A percentile compares a stretch with the other conserved stretches of the same genome.
Conservation (phyloP, 1,140 invertebrate genomes). For the Aplysia californica region DNA sequence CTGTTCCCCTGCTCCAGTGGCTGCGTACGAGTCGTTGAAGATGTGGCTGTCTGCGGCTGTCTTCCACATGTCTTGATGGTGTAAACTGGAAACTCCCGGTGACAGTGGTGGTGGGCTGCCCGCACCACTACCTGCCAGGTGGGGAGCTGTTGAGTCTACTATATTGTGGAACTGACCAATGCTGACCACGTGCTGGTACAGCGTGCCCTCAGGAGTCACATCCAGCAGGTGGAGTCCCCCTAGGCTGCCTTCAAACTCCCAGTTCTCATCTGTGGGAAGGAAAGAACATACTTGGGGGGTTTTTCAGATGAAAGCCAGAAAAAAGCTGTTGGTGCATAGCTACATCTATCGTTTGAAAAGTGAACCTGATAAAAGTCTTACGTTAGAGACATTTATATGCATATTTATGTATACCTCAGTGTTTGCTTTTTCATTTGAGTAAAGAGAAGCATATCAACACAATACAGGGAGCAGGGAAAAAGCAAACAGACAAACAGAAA, state of each 20-base stretch:
- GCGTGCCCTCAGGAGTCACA: conserved; percentile 83
- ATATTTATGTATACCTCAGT: no score
- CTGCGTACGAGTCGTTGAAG: conserved; percentile 26
- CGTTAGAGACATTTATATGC: no score
- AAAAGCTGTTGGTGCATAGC: no score
- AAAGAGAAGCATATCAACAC: no score
- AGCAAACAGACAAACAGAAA: no score
- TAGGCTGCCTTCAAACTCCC: conserved; percentile 76
- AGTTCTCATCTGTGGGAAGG: conserved; percentile 30
- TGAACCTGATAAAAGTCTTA: no score
- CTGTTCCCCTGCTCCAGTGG: conserved; percentile 9
- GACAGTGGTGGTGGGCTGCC: no score
- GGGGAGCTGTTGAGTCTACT: conserved; percentile 58
- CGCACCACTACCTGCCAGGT: neutral
- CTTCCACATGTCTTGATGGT: conserved; percentile 58
- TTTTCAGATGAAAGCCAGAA: no score
- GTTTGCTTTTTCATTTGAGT: no score
- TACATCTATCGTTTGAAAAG: no score
- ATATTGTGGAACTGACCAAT: conserved; percentile 73
- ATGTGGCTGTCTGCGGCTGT: conserved; percentile 53
- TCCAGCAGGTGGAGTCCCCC: conserved; percentile 91
- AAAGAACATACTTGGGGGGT: neutral
- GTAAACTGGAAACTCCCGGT: no score
- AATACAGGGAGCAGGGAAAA: no score
- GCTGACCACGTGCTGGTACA: conserved; percentile 85